Evolutionary conservation across 2,888 invertebrate species (phyloP).

Genomic region (Tolmerus cingulatus): DNA sequence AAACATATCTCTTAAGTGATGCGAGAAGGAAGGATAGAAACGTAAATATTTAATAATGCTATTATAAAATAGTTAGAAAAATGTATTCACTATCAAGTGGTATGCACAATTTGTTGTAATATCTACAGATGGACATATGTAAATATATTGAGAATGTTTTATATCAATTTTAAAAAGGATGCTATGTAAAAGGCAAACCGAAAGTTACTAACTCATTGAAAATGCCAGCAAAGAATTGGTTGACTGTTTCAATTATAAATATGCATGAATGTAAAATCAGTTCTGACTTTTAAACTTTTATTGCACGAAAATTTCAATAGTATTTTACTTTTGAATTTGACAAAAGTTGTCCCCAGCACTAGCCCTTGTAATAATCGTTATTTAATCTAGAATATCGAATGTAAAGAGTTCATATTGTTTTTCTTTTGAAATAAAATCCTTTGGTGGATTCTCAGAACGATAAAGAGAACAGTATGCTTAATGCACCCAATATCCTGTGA

Average conservation of each 20-base stretch:
- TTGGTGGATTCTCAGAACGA: not conserved
- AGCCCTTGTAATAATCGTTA: not conserved
- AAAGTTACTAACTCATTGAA: too few relatives aligned
- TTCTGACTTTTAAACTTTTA: not conserved
- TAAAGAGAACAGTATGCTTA: not conserved
- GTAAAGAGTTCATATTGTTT: not conserved
- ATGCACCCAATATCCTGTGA: not conserved
- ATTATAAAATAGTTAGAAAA: not conserved
- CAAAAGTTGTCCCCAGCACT: not conserved
- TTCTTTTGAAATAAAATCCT: not conserved
- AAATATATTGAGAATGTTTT: too few relatives aligned
- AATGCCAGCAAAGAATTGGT: too few relatives aligned
- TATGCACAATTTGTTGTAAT: too few relatives aligned
- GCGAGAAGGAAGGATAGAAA: not conserved
- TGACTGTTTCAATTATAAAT: too few relatives aligned
- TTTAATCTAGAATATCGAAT: not conserved
- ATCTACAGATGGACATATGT: too few relatives aligned
- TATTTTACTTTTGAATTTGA: not conserved
- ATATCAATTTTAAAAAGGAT: too few relatives aligned
- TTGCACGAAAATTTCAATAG: not conserved
- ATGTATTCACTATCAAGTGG: not conserved
- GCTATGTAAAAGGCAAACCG: too few relatives aligned
- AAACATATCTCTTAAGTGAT: not conserved
- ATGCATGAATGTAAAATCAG: too few relatives aligned
- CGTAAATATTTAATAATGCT: too few relatives aligned